Evolutionary conservation across 2,797 vertebrate species (phyloP).

Genomic region (Gymnothorax reevesii): DNA sequence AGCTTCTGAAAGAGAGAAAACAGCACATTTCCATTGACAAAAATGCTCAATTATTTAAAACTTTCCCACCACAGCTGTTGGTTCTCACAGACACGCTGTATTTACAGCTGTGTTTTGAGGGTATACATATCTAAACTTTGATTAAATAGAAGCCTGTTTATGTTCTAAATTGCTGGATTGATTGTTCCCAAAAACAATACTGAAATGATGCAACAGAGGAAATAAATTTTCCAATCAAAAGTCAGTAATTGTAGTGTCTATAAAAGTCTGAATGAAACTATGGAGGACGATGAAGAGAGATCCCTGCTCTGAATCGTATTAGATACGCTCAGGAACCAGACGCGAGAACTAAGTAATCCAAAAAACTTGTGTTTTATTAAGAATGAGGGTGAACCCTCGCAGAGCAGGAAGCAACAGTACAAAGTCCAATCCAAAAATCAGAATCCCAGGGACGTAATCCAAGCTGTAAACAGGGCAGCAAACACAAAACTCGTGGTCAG

Average conservation of each 20-base stretch:
- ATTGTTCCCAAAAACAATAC: background rate
- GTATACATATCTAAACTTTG: constrained; percentile 39
- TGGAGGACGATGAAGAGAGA: background rate
- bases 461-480: too few species aligned
- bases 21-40: constrained; percentile 7
- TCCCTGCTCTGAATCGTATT: background rate
- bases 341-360: too few species aligned
- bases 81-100: constrained; percentile 31
- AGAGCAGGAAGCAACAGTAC: too few species aligned
- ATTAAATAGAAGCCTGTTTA: constrained; percentile 45
- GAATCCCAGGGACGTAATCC: too few species aligned
- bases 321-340: too few species aligned
- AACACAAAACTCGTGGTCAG: too few species aligned
- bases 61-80: constrained; percentile 42
- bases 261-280: background rate
- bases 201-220: background rate
- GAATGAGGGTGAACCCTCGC: too few species aligned
- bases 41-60: constrained; percentile 52
- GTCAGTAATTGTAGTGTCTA: background rate
- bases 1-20: constrained; percentile 21
- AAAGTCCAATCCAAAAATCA: too few species aligned
- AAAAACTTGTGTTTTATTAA: too few species aligned
- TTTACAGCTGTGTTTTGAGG: background rate
- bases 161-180: constrained; percentile 28
- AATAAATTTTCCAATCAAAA: constrained; percentile 6